Evolutionary conservation across 1,140 invertebrate species (phyloP).

Genomic region (Adelges cooleyi): DNA sequence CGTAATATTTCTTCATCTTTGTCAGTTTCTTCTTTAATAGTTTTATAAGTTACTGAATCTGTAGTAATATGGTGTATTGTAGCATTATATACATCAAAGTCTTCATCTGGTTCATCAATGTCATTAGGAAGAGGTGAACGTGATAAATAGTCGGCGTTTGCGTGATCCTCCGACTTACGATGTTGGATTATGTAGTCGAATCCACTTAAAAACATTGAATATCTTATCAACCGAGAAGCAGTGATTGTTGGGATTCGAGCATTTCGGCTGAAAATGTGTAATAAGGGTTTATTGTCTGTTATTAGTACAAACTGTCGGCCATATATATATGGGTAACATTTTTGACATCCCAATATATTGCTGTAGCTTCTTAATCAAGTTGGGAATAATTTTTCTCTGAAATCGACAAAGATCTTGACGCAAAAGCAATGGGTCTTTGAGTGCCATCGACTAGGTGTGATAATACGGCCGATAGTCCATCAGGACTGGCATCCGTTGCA

Average conservation of each 20-base stretch:
- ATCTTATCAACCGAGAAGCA: slow-evolving; percentile 36
- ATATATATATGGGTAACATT: slow-evolving; percentile 42
- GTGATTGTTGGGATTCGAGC: slow-evolving; percentile 34
- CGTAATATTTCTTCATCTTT: too few relatives aligned
- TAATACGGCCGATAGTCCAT: slow-evolving; percentile 42
- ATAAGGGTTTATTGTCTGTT: slow-evolving; percentile 43
- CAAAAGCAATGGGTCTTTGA: slow-evolving; percentile 40
- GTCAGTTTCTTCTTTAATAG: too few relatives aligned
- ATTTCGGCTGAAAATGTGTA: slow-evolving; percentile 39
- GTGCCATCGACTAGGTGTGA: slow-evolving; percentile 38
- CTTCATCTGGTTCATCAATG: too few relatives aligned
- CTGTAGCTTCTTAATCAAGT: slow-evolving; percentile 42
- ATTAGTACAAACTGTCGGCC: slow-evolving; percentile 39
- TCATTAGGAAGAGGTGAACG: slow-evolving; percentile 30
- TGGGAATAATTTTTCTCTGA: slow-evolving; percentile 41
- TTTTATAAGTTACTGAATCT: too few relatives aligned
- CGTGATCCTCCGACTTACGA: slow-evolving; percentile 32
- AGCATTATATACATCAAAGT: too few relatives aligned
- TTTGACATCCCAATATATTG: slow-evolving; percentile 40
- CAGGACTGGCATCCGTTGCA: slow-evolving; percentile 41
- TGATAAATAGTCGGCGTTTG: slow-evolving; percentile 36
- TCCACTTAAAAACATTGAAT: slow-evolving; percentile 36
- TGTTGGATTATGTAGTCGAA: slow-evolving; percentile 38
- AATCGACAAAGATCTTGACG: slow-evolving; percentile 38
- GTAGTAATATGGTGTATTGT: too few relatives aligned